Conservation (phyloP, 2,888 invertebrate species). For the Lacanobia oleracea region DNA sequence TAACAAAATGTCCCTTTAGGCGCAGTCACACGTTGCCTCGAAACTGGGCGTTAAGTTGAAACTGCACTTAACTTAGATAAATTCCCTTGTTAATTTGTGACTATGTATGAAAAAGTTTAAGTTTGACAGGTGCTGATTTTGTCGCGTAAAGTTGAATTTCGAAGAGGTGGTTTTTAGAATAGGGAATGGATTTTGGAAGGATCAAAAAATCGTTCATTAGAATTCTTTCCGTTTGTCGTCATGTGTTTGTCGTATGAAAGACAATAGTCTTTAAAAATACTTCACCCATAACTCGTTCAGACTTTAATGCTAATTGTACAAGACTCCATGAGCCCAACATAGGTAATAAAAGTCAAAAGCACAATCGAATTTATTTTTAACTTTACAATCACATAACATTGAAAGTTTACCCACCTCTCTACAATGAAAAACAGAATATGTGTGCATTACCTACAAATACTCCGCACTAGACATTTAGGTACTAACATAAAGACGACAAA, state of each 20-base stretch:
- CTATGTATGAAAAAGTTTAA: constrained; percentile 33
- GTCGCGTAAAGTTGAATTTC: constrained; percentile 14
- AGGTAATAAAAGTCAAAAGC: constrained; percentile 6
- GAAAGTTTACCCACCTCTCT: neutral
- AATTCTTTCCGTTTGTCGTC: neutral
- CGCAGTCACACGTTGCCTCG: constrained; percentile 51
- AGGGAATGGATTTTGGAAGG: neutral
- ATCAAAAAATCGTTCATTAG: neutral
- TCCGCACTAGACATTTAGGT: neutral
- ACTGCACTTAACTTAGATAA: constrained; percentile 55
- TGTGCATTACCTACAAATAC: neutral
- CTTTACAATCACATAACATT: neutral
- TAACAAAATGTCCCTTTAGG: constrained; percentile 58
- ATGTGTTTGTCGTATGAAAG: neutral
- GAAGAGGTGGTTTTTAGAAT: neutral
- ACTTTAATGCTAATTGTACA: neutral
- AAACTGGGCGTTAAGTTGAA: constrained; percentile 45
- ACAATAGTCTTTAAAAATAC: constrained; percentile 8
- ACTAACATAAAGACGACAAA: neutral
- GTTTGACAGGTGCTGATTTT: constrained; percentile 55
- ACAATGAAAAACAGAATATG: constrained; percentile 18
- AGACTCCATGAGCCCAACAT: neutral
- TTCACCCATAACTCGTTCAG: neutral
- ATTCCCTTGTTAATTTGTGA: constrained; percentile 48
- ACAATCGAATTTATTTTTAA: neutral